Base-by-base conservation (phyloP, 2,888 invertebrate species). In the Syrphus vitripennis region DNA sequence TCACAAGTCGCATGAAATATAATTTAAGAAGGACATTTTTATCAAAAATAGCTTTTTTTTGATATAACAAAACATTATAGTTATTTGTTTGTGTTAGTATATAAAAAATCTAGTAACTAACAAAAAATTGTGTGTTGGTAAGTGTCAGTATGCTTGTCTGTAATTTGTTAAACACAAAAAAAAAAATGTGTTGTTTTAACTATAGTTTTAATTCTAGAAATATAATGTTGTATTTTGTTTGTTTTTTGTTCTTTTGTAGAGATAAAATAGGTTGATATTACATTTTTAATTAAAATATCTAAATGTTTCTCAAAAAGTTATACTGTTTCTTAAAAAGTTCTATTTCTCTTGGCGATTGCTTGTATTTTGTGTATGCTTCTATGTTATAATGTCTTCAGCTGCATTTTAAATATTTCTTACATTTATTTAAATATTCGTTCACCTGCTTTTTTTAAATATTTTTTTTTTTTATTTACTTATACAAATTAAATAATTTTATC, bases 331-430 rank as follows among this genome's bases (percentile, higher is more conserved):
- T n/a, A n/a, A n/a, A 10, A 65, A 53, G 9, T 34, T 63, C 19
- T 65, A 29, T 69, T 59, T 42, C 42, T 69, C 31, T 76, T 74
- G 82, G 74, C 74, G 77, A 82, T 82, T 86, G 77, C 82, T 86
- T 86, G 86, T 81, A 82, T 78, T 74, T 86, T 77, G 24, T 50
- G 63, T 63, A 74, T 70, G 74, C 82, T 82, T 81, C 76, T 42
- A 34, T 71, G 40, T 69, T 50, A 48, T n/a, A n/a, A n/a, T 67
- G 57, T 59, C 34, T 72, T 59, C 53, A 50, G 45, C 65, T 29
- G 65, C 26, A 59, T 53, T 69, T 67, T 31, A 21, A 37, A 48
- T 65, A 24, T 61, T 67, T 24, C 29, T 72, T 57, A 57, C 14
- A 29, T 53, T 69, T 42, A 9, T 14, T 55, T 42, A 19, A 34